phyloP scores from a whole-genome alignment of 1,140 invertebrate genomes.

The Drosophila sechellia region DNA sequence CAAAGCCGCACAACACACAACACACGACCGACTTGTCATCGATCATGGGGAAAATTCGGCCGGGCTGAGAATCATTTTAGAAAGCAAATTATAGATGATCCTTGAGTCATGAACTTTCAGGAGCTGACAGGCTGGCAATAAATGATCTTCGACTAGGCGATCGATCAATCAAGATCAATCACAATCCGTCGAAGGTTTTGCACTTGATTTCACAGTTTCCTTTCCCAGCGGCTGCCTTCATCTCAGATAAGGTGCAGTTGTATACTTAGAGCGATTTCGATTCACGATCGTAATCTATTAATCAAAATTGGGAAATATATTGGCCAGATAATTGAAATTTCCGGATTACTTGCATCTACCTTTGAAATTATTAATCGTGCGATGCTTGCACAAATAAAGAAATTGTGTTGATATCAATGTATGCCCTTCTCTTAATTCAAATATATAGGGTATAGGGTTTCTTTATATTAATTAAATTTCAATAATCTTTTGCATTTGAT shows the following conservation, averaged over 20 bases:
- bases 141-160: constrained; percentile 51
- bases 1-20: constrained; percentile 2
- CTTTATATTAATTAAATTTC: constrained; percentile 18
- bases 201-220: constrained; percentile 59
- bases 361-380: background rate
- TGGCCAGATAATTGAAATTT: background rate
- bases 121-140: constrained; percentile 65
- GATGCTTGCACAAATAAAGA: too few relatives aligned
- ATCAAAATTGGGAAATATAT: background rate
- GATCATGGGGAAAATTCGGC: constrained; percentile 61
- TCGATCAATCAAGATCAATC: constrained; percentile 71
- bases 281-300: constrained; percentile 7
- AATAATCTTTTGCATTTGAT: constrained; percentile 31
- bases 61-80: constrained; percentile 58
- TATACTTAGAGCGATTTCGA: background rate
- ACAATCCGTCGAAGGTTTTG: constrained; percentile 40
- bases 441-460: constrained; percentile 4
- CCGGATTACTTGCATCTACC: too few relatives aligned
- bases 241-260: constrained; percentile 1
- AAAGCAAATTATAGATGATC: constrained; percentile 77
- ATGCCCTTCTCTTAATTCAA: background rate
- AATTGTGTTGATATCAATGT: background rate
- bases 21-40: constrained; percentile 57
- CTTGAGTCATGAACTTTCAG: constrained; percentile 70
- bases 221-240: constrained; percentile 14